phyloP scores from a whole-genome alignment of 2,888 invertebrate species.

The Agrilus mali region DNA sequence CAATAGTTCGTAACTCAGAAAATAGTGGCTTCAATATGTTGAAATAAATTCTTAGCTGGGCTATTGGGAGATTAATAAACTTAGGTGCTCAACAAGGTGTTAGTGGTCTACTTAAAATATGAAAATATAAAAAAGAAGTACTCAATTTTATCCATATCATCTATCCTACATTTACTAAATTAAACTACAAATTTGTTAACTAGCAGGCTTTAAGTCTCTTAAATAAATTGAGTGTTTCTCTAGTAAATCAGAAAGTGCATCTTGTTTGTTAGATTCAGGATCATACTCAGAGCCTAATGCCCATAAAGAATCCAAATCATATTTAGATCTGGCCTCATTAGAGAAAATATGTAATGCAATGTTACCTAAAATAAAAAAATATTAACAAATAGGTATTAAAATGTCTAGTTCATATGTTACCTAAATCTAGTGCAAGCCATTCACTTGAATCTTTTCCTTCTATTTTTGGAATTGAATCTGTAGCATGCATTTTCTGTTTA shows the following conservation, averaged over 20 bases:
- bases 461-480: slow-evolving; percentile 58
- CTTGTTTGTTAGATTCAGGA: slow-evolving; percentile 46
- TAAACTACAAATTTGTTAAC: slow-evolving; percentile 10
- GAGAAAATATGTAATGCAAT: slow-evolving; percentile 85
- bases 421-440: slow-evolving; percentile 87
- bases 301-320: slow-evolving; percentile 89
- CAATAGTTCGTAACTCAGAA: no score
- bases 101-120: no score
- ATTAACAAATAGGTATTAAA: neutral
- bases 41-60: no score
- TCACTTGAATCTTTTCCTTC: slow-evolving; percentile 65
- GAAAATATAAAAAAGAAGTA: no score
- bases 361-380: slow-evolving; percentile 60
- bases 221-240: slow-evolving; percentile 54
- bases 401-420: slow-evolving; percentile 37
- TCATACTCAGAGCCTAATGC: slow-evolving; percentile 74
- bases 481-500: slow-evolving; percentile 52
- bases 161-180: no score
- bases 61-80: no score
- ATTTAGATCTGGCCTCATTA: slow-evolving; percentile 49
- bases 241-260: slow-evolving; percentile 50
- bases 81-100: no score
- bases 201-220: slow-evolving; percentile 48
- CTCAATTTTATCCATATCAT: no score
- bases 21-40: no score